Evolutionary conservation across 2,888 invertebrate species (phyloP), one percentile per base, ranked within the genome.

Genomic region (Limnephilus lunatus): DNA sequence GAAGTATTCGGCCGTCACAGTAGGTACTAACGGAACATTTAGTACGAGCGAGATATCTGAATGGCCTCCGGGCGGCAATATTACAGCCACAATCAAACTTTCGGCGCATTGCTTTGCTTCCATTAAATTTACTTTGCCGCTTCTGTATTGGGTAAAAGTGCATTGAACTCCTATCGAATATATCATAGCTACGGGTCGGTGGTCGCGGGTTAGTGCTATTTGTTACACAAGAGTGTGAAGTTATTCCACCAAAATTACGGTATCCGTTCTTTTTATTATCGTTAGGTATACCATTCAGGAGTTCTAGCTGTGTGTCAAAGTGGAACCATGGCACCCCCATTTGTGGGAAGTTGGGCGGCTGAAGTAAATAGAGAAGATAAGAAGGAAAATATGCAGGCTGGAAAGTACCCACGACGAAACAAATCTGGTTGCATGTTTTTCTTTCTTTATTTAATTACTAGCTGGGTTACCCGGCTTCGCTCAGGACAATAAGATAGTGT

Each of bases 91-190:
- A 39, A 32, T 83, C 35, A 14, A 35, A 35, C 35, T 35, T 83
- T 83, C 35, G 83, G 83, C 25, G 39, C n/a, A 83, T 35, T 83
- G 35, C n/a, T 83, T 83, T 83, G 39, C 83, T 35, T 39, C 25
- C 19, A 83, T 48, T 48, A 14, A 48, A 48, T 35, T 83, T 83
- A 83, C 25, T 83, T 11, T 83, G 83, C 25, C 32, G 83, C 83
- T 83, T 83, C 83, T 35, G 83, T 83, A 68, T 68, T n/a, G 68
- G 7, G 68, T 9, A 35, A 15, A 35, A 35, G 83, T 83, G 19
- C 83, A 83, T 25, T 83, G 83, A 83, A 83, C 83, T 83, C 19
- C 19, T 5, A 83, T 35, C 7, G 7, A 68, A 68, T 68, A 68
- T 9, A 68, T 68, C 68, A 68, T 68, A 68, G 68, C 68, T 25